Conservation (phyloP, 2,113 vertebrate species). For the Stictonetta naevosa region DNA sequence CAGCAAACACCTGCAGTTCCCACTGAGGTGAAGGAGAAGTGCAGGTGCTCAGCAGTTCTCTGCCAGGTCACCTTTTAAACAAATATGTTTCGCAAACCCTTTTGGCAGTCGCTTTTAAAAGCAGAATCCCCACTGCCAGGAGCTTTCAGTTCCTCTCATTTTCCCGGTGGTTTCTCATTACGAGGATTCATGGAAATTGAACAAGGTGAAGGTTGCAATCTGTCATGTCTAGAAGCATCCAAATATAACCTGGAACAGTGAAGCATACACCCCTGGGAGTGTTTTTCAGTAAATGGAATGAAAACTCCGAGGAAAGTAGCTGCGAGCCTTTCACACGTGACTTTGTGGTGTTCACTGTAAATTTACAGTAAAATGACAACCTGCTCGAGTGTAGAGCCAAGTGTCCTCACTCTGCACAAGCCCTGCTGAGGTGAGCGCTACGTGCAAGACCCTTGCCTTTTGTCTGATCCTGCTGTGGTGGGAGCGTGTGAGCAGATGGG, state of each 20-base stretch:
- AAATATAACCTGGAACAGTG: background rate
- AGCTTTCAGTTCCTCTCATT: constrained; percentile 1
- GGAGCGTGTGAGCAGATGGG: background rate
- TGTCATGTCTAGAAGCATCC: constrained; percentile 22
- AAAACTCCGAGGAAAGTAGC: background rate
- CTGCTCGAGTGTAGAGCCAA: background rate
- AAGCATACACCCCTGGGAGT: background rate
- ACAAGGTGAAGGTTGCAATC: background rate
- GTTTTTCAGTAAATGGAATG: constrained; percentile 22
- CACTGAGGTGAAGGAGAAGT: background rate
- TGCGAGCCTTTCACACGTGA: background rate
- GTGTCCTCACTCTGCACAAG: background rate
- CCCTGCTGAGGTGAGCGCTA: background rate
- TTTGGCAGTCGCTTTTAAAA: background rate
- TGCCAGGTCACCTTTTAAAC: background rate
- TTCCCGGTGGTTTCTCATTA: constrained; percentile 19
- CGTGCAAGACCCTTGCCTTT: background rate
- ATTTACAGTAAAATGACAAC: background rate
- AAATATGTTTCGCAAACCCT: background rate
- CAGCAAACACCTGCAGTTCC: background rate
- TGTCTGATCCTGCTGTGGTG: rapidly evolving
- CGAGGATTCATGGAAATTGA: background rate
- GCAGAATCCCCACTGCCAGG: background rate
- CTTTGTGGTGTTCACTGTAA: background rate
- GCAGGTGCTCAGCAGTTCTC: background rate